phyloP scores from a whole-genome alignment of 2,888 invertebrate species.

The Aproaerema taeniolella region DNA sequence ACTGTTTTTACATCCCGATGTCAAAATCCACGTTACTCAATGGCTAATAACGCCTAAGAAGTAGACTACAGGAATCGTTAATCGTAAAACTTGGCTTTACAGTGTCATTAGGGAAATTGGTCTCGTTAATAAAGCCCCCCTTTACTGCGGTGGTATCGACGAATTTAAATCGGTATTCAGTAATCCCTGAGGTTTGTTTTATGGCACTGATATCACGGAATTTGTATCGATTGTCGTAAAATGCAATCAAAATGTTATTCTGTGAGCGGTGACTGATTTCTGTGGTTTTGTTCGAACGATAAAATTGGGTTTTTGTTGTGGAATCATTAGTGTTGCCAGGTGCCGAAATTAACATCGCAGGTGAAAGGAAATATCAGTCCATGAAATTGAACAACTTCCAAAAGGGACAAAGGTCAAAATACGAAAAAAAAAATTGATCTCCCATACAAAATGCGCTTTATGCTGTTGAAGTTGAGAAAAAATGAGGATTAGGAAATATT shows the following conservation, averaged over 20 bases:
- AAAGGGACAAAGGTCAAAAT: too few relatives aligned
- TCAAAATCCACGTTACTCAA: too few relatives aligned
- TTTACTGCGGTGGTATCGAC: constrained; percentile 64
- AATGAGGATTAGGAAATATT: constrained; percentile 70
- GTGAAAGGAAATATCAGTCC: too few relatives aligned
- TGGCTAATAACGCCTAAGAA: too few relatives aligned
- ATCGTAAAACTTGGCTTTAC: constrained; percentile 73
- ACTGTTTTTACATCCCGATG: too few relatives aligned
- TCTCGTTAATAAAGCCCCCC: constrained; percentile 67
- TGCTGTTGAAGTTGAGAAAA: too few relatives aligned
- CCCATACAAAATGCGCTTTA: too few relatives aligned
- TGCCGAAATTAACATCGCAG: too few relatives aligned
- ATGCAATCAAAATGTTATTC: constrained; percentile 41
- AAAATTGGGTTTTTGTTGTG: too few relatives aligned
- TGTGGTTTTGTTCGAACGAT: constrained; percentile 21
- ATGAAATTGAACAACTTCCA: too few relatives aligned
- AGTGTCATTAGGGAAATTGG: constrained; percentile 75
- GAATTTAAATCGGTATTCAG: constrained; percentile 71
- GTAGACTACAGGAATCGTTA: constrained; percentile 38
- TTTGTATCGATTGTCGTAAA: constrained; percentile 54
- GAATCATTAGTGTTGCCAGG: too few relatives aligned
- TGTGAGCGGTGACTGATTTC: constrained; percentile 28
- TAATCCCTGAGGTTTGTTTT: constrained; percentile 71
- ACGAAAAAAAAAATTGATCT: too few relatives aligned
- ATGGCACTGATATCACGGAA: constrained; percentile 58